Evolutionary conservation across 1,140 invertebrate species (phyloP).

Genomic region (Bombus sibiricus): DNA sequence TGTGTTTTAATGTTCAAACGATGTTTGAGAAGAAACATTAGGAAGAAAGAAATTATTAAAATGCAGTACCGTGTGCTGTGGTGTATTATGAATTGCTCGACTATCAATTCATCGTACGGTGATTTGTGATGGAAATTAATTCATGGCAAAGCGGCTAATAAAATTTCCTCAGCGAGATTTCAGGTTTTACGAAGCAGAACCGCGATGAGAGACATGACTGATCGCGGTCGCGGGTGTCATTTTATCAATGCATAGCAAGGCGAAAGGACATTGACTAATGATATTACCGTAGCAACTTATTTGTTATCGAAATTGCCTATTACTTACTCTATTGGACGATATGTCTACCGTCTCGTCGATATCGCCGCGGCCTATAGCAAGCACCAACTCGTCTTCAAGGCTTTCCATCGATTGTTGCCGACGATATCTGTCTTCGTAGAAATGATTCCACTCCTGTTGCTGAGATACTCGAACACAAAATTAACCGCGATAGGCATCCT

Average conservation of each 20-base stretch:
- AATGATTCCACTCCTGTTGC: constrained; percentile 5
- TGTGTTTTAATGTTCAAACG: no score
- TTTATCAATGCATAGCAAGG: constrained; percentile 42
- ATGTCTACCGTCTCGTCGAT: constrained; percentile 40
- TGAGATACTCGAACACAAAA: not conserved
- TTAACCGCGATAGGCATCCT: not conserved
- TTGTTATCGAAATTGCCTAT: constrained; percentile 65
- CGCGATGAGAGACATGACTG: constrained; percentile 30
- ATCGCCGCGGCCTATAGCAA: not conserved
- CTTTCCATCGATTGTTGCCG: constrained; percentile 43
- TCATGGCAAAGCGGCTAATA: not conserved
- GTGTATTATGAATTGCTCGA: not conserved
- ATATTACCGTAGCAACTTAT: constrained; percentile 61
- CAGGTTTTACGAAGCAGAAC: constrained; percentile 11
- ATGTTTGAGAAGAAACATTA: no score
- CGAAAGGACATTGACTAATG: constrained; percentile 58
- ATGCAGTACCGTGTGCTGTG: not conserved
- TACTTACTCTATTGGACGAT: constrained; percentile 55
- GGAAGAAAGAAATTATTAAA: not conserved
- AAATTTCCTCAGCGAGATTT: constrained; percentile 21
- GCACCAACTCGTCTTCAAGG: not conserved
- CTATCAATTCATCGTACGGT: not conserved
- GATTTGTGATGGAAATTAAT: constrained; percentile 37
- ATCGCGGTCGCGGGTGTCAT: constrained; percentile 31
- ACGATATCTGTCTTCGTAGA: constrained; percentile 15